These are phyloP conservation scores for Eupithecia vulgata DNA, from an alignment of 2,888 invertebrate species.

Conservation along the genomic window DNA sequence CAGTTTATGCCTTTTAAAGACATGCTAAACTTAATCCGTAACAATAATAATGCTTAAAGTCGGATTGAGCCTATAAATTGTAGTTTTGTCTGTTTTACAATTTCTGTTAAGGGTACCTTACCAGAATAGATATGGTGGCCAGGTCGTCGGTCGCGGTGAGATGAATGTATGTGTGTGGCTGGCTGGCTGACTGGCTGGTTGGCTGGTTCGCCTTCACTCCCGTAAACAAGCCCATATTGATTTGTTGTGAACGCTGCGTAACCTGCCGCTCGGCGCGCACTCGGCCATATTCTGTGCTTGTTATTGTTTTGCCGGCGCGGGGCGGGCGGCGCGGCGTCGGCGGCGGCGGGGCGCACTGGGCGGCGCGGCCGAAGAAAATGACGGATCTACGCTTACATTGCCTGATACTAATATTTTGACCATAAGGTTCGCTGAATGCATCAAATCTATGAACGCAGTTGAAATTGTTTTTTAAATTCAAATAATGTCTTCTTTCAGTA, in stretches of 20 bases:
- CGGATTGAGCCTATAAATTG: not conserved
- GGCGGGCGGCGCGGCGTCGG: too few species aligned
- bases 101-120: too few species aligned
- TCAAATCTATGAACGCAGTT: too few species aligned
- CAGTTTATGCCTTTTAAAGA: too few species aligned
- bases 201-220: too few species aligned
- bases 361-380: not conserved
- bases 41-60: not conserved
- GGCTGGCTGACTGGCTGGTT: too few species aligned
- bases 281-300: constrained; percentile 26
- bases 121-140: too few species aligned
- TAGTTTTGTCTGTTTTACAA: not conserved
- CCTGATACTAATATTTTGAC: not conserved
- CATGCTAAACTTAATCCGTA: not conserved
- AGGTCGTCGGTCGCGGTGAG: not conserved
- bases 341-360: too few species aligned
- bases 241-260: constrained; percentile 27
- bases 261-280: not conserved
- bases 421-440: too few species aligned
- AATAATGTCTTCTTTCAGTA: too few species aligned
- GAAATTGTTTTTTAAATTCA: too few species aligned
- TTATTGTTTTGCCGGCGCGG: constrained; percentile 34
- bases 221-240: constrained; percentile 41
- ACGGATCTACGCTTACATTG: not conserved
- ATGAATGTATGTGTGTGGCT: constrained; percentile 7